These are phyloP conservation scores for Mesaphorura yosii DNA, from an alignment of 1,140 invertebrate species.

Conservation along the genomic window DNA sequence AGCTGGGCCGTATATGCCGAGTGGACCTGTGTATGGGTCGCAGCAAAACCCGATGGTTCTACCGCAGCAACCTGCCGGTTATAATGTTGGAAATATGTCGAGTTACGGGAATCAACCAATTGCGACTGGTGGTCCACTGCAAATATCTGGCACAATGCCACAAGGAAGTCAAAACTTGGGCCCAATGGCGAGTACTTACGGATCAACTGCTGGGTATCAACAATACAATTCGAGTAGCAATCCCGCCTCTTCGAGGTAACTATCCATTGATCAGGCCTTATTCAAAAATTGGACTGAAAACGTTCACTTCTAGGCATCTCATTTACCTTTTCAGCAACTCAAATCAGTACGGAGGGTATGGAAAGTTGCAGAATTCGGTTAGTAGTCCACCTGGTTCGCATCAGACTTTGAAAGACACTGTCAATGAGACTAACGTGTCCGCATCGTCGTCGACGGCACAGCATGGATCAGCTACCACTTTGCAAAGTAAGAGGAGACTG, in stretches of 20 bases:
- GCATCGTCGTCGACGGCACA: slow-evolving; percentile 16
- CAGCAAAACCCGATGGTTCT: not conserved
- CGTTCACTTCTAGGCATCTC: too few relatives aligned
- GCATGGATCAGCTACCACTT: slow-evolving; percentile 12
- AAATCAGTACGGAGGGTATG: slow-evolving; percentile 25
- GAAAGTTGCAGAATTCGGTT: slow-evolving; percentile 16
- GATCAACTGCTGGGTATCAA: not conserved
- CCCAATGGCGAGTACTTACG: not conserved
- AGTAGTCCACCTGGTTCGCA: not conserved
- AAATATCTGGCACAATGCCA: not conserved
- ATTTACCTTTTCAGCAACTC: slow-evolving; percentile 1
- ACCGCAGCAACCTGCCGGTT: not conserved
- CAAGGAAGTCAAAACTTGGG: not conserved
- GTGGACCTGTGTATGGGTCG: not conserved
- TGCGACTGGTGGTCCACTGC: not conserved
- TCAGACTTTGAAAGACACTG: not conserved
- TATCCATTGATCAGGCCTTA: too few relatives aligned
- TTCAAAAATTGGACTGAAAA: too few relatives aligned
- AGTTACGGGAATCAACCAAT: not conserved
- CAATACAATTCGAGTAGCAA: not conserved
- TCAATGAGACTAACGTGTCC: slow-evolving; percentile 1
- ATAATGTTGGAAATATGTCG: not conserved
- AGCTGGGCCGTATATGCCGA: not conserved
- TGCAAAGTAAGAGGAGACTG: too few relatives aligned
- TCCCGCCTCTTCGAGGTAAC: not conserved